Evolutionary conservation across 2,113 vertebrate genomes (phyloP).

Genomic region (Hypomesus transpacificus): DNA sequence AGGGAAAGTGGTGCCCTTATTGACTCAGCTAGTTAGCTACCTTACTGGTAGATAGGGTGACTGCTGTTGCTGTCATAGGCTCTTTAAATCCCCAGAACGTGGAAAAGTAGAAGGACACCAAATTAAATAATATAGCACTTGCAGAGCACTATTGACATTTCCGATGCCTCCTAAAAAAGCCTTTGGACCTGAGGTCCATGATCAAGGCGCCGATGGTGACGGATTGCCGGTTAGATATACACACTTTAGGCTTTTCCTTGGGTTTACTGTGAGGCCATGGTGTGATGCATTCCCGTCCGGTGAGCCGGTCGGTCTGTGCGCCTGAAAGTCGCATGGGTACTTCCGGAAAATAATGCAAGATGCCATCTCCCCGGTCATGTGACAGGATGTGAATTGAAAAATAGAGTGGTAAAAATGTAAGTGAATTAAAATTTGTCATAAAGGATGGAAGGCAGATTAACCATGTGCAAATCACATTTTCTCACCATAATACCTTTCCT

Average conservation of each 20-base stretch:
- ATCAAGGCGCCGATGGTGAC: slow-evolving; percentile 76
- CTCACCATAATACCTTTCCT: too few species aligned
- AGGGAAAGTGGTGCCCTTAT: slow-evolving; percentile 58
- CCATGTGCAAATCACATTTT: too few species aligned
- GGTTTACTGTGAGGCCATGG: slow-evolving; percentile 69
- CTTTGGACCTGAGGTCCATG: slow-evolving; percentile 75
- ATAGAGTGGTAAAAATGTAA: too few species aligned
- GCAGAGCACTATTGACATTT: slow-evolving; percentile 60
- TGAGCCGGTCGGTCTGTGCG: slow-evolving; percentile 59
- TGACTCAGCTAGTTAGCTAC: slow-evolving; percentile 57
- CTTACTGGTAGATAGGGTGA: slow-evolving; percentile 58
- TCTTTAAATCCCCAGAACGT: slow-evolving; percentile 72
- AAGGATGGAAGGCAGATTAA: too few species aligned
- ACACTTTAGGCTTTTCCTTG: slow-evolving; percentile 51
- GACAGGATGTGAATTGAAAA: slow-evolving; percentile 23
- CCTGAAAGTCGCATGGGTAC: slow-evolving; percentile 62
- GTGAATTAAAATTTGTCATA: too few species aligned
- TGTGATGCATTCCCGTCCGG: slow-evolving; percentile 53
- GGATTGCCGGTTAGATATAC: slow-evolving; percentile 70
- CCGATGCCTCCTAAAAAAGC: slow-evolving; percentile 63
- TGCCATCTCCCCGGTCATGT: slow-evolving; percentile 54
- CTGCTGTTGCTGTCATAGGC: slow-evolving; percentile 65
- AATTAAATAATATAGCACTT: slow-evolving; percentile 66
- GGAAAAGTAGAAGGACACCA: slow-evolving; percentile 64
- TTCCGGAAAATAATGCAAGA: slow-evolving; percentile 66